These are phyloP conservation scores for Candidula unifasciata DNA, from an alignment of 2,888 invertebrate genomes.

Conservation along the genomic window DNA sequence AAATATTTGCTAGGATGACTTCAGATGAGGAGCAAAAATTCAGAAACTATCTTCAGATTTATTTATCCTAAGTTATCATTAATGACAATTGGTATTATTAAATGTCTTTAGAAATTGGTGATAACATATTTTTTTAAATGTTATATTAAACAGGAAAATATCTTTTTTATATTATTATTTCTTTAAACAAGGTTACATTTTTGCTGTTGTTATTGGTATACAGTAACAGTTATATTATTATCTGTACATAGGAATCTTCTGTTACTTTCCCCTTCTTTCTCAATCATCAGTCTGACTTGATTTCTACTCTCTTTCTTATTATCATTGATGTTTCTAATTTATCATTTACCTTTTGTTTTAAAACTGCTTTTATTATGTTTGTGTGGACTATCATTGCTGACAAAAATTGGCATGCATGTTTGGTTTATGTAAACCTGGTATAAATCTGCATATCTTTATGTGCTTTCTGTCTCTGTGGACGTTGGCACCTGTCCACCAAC, in stretches of 20 bases:
- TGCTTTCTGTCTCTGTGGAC: background rate
- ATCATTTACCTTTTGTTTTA: background rate
- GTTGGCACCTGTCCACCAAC: background rate
- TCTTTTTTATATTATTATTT: background rate
- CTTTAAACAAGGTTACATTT: background rate
- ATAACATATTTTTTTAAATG: background rate
- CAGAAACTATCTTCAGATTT: constrained; percentile 16
- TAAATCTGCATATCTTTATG: constrained; percentile 9
- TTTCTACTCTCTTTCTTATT: background rate
- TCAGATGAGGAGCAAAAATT: constrained; percentile 41
- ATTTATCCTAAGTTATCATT: background rate
- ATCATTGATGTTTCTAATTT: background rate
- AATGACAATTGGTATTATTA: background rate
- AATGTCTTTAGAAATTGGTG: background rate
- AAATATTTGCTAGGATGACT: constrained; percentile 40
- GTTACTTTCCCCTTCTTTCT: background rate
- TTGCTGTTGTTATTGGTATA: no score
- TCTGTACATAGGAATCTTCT: background rate
- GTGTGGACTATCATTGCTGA: constrained; percentile 38
- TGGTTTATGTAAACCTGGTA: constrained; percentile 17
- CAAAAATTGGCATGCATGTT: constrained; percentile 50
- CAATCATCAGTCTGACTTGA: background rate
- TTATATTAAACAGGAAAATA: background rate
- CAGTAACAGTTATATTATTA: no score
- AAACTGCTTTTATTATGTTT: constrained; percentile 10